Conservation (phyloP, 2,113 vertebrate species). For the Xerus inauris region DNA sequence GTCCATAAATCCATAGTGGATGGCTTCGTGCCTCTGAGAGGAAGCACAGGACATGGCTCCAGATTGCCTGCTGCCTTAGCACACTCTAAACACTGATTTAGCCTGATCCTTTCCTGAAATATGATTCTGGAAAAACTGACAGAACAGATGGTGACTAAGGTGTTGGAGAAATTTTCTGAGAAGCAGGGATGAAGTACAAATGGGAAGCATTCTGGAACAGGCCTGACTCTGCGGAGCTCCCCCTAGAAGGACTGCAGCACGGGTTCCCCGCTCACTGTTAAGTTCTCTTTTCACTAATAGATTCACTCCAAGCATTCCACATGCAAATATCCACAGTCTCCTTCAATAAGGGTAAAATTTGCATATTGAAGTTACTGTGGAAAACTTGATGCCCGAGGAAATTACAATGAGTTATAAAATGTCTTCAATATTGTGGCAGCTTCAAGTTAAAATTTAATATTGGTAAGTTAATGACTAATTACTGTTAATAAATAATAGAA, state of each 20-base stretch:
- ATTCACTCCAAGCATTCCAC: background rate
- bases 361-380: background rate
- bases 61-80: background rate
- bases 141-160: background rate
- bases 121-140: background rate
- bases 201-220: background rate
- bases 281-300: background rate
- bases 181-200: background rate
- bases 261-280: background rate
- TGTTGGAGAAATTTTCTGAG: background rate
- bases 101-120: background rate
- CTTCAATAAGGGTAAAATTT: background rate
- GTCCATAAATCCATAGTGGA: background rate
- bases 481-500: slow-evolving; percentile 37
- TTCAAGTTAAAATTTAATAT: slow-evolving; percentile 58
- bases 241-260: background rate
- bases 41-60: background rate
- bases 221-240: background rate
- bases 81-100: background rate
- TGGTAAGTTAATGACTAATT: slow-evolving; percentile 51
- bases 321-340: background rate
- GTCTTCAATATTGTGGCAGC: background rate
- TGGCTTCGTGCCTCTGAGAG: background rate
- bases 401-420: background rate
- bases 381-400: background rate